Conservation (phyloP, 2,888 invertebrate species). For the Iselma pallidipennis region DNA sequence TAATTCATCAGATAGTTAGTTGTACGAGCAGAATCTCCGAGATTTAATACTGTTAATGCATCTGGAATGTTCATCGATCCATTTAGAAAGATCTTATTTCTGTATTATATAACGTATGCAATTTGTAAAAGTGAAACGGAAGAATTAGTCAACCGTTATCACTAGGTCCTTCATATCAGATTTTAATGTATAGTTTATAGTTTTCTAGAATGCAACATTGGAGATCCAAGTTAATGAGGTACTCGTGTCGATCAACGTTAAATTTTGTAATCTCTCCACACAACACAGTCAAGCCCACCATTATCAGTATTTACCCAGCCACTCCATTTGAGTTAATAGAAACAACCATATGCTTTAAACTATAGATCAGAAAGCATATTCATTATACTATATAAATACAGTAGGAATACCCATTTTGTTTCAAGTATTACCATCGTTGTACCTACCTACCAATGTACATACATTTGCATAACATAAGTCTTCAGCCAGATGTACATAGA, state of each 20-base stretch:
- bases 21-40: neutral
- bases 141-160: no score
- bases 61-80: neutral
- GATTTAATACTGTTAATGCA: neutral
- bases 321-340: slow-evolving; percentile 26
- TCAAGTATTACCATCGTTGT: neutral
- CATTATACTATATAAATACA: neutral
- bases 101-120: no score
- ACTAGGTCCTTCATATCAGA: no score
- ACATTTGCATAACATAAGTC: neutral
- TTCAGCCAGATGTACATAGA: neutral
- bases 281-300: slow-evolving; percentile 23
- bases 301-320: slow-evolving; percentile 30
- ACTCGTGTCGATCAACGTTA: slow-evolving; percentile 20
- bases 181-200: no score
- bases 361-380: slow-evolving; percentile 14
- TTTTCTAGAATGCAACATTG: neutral
- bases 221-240: slow-evolving; percentile 21
- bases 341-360: slow-evolving; percentile 25
- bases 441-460: neutral
- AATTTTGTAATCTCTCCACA: slow-evolving; percentile 30
- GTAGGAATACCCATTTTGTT: neutral
- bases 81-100: neutral
- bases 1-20: neutral
- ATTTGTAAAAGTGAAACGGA: no score